Conservation (phyloP, 2,113 vertebrate genomes). For the Petaurus breviceps region DNA sequence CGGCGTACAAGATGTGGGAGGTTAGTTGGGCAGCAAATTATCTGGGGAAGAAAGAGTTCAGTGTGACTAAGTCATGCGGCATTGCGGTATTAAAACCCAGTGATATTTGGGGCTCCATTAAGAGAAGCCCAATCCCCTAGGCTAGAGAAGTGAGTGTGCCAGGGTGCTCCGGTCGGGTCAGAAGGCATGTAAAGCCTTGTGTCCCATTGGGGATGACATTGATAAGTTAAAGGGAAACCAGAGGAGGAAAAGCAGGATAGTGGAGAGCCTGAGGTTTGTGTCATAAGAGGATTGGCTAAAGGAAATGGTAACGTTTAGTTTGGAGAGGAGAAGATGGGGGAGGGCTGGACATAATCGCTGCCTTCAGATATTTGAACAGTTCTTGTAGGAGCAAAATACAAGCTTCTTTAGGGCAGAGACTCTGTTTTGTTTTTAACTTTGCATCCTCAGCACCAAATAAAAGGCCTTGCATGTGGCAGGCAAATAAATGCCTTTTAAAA, state of each 20-base stretch:
- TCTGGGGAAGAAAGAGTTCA: neutral
- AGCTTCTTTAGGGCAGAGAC: neutral
- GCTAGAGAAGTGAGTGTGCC: neutral
- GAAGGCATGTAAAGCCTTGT: neutral
- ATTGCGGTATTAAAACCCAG: neutral
- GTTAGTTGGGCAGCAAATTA: neutral
- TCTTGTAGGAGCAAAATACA: neutral
- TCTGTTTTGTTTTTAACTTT: neutral
- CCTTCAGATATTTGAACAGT: neutral
- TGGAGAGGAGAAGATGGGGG: neutral
- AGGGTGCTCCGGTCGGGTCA: neutral
- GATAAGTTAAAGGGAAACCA: neutral
- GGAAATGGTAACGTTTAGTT: neutral
- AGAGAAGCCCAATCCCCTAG: neutral
- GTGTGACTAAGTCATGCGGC: neutral
- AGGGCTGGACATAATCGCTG: neutral
- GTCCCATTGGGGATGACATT: neutral
- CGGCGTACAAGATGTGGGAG: neutral
- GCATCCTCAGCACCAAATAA: neutral
- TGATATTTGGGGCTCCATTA: neutral
- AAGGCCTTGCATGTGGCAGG: neutral
- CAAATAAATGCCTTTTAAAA: neutral
- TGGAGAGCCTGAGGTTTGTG: neutral
- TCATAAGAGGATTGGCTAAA: neutral
- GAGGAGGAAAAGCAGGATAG: neutral